Conservation (phyloP, 2,888 invertebrate species). For the Euphydryas editha region DNA sequence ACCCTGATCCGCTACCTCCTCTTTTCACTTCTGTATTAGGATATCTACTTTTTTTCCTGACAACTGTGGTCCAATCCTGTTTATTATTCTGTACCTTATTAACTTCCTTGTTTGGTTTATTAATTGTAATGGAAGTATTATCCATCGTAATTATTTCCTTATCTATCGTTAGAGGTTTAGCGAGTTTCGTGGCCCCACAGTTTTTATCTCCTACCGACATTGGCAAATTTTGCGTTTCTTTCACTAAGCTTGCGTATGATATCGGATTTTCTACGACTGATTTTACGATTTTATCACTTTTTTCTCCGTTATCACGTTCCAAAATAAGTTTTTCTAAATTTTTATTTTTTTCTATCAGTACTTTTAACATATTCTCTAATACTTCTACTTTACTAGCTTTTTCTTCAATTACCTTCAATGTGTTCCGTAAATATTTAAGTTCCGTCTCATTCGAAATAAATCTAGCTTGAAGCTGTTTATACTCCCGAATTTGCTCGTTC, state of each 20-base stretch:
- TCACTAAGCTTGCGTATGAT: no score
- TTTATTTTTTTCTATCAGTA: neutral
- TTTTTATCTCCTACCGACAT: no score
- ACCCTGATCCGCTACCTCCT: conserved; percentile 11
- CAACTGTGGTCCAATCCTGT: no score
- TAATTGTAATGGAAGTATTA: no score
- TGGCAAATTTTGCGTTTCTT: no score
- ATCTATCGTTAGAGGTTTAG: no score
- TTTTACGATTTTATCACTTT: no score
- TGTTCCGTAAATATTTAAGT: neutral
- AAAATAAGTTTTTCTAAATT: no score
- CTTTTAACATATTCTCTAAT: neutral
- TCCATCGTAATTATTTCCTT: neutral
- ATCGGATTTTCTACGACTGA: no score
- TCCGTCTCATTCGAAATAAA: neutral
- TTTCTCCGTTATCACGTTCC: no score
- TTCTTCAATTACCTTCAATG: neutral
- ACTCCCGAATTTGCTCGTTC: neutral
- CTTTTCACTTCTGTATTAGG: conserved; percentile 6
- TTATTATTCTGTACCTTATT: neutral
- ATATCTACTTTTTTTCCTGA: conserved; percentile 1
- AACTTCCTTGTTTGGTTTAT: neutral
- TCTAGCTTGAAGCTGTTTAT: neutral
- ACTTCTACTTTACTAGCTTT: neutral
- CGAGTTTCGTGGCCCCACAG: neutral